Base-by-base conservation (phyloP, 2,888 invertebrate species). In the Drosophila kuntzei region DNA sequence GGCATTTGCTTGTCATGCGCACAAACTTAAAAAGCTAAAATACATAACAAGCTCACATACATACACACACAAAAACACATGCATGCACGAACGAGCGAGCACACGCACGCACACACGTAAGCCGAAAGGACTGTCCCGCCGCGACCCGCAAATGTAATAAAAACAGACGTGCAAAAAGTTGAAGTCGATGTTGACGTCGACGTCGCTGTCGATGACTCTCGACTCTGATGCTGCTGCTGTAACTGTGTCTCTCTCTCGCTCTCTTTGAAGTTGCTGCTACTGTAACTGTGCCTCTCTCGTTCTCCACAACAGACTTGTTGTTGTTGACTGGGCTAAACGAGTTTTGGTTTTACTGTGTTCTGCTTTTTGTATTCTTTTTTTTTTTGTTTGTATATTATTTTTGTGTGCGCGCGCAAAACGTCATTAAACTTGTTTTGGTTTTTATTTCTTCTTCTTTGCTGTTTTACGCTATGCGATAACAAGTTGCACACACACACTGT, bases 341-440 rank as follows among this genome's bases (percentile, higher is more conserved):
- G 76, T 76, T 76, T 76, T 74, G 29, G 16, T 32, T 50, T 29
- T 53, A 18, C 20, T 41, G 29, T 62, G 63, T 68, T 60, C 54
- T 76, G 59, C 27, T 60, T 61, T 44, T 63, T 39, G n/a, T n/a
- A n/a, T n/a, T n/a, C n/a, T 39, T 37, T 37, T 37, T 36, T 14
- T 14, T 36, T 34, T 34, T 34, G 34, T 66, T 64, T 71, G 70
- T 67, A 63, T 67, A 55, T 58, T 62, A 22, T 76, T 63, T 60
- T 59, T 63, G 58, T 62, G 53, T 73, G 85, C 81, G 89, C 89
- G 86, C 76, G 82, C 80, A 86, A 87, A 85, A 85, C 89, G 90
- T 89, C 89, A 90, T 80, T 86, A 89, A 89, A 90, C 89, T 86
- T 82, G 90, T 90, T 90, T 90, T 89, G 80, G 73, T 87, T 79